phyloP scores from a whole-genome alignment of 2,113 vertebrate species.

The Pterocles gutturalis region DNA sequence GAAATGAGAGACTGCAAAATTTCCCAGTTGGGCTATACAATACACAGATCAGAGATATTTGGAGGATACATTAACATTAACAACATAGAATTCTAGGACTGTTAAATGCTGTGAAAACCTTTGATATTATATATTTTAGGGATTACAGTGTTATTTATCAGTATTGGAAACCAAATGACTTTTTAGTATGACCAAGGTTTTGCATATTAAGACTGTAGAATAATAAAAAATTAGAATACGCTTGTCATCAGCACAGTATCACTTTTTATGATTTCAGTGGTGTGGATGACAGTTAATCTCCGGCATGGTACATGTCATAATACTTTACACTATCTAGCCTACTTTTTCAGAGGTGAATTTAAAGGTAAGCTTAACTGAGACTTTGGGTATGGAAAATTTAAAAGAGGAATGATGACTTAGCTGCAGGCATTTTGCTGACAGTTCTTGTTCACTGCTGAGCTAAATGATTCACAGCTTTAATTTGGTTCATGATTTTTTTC shows the following conservation, averaged over 20 bases:
- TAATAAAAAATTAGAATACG: neutral
- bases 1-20: neutral
- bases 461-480: rapidly evolving
- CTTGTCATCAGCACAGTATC: neutral
- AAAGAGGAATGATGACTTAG: neutral
- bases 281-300: neutral
- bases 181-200: neutral
- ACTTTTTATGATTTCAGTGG: neutral
- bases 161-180: neutral
- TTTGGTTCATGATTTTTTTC: neutral
- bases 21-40: neutral
- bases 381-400: neutral
- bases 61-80: neutral
- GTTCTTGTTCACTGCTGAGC: neutral
- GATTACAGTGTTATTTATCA: neutral
- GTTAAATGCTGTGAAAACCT: neutral
- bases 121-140: neutral
- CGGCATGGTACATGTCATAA: neutral
- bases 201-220: neutral
- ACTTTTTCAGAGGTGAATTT: neutral
- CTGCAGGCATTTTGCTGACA: neutral
- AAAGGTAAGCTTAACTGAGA: neutral
- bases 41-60: neutral
- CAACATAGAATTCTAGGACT: neutral
- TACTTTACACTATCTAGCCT: neutral